phyloP scores from a whole-genome alignment of 2,797 vertebrate species.

The Petrocephalus schoutedeni region DNA sequence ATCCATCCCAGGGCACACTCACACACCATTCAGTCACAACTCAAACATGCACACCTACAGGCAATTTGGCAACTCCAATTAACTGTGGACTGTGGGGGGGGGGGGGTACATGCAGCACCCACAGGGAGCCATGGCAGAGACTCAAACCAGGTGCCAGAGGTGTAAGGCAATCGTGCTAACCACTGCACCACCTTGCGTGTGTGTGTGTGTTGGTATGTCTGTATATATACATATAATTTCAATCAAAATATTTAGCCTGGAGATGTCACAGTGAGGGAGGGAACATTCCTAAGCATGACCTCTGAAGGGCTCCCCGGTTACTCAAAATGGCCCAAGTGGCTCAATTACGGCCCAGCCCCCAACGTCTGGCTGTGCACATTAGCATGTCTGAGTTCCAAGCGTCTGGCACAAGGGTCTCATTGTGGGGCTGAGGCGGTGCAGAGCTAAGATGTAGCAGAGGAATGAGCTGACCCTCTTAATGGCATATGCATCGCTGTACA shows the following conservation, averaged over 20 bases:
- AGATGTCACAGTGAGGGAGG: background rate
- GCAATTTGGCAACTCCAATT: too few relatives aligned
- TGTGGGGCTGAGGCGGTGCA: background rate
- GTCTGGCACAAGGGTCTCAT: constrained; percentile 6
- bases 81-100: too few relatives aligned
- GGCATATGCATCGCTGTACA: background rate
- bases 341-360: background rate
- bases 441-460: background rate
- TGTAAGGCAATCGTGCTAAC: too few relatives aligned
- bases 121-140: too few relatives aligned
- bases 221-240: background rate
- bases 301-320: background rate
- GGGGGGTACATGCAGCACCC: too few relatives aligned
- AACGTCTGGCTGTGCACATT: background rate
- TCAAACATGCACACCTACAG: too few relatives aligned
- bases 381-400: background rate
- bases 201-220: background rate
- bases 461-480: background rate
- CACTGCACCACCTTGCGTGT: too few relatives aligned
- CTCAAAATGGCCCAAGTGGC: background rate
- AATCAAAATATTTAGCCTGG: background rate
- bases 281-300: background rate
- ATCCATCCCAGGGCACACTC: too few relatives aligned
- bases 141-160: too few relatives aligned
- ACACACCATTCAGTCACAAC: too few relatives aligned